Percentiles rank a stretch among this genome's conserved stretches.
Evolutionary conservation across 2,113 vertebrate genomes (phyloP).

Genomic region (Heloderma charlesbogerti): DNA sequence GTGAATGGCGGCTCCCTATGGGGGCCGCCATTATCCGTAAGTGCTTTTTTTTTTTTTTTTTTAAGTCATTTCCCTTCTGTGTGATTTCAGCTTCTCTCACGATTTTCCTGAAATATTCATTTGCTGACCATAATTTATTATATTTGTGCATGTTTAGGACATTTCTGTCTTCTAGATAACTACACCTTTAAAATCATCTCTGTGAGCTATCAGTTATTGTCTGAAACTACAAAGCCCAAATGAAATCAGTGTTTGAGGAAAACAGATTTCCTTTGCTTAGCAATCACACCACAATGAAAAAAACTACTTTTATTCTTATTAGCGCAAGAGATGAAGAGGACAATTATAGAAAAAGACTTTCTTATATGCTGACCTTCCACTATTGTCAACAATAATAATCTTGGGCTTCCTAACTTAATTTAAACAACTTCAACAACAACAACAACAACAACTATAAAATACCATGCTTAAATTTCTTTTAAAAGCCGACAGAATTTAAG

Average conservation of each 20-base stretch:
- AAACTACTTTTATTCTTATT: background rate
- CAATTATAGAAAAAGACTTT: background rate
- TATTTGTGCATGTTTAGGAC: background rate
- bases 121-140: constrained; percentile 19
- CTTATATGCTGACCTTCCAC: background rate
- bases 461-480: background rate
- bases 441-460: background rate
- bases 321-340: background rate
- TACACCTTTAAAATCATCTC: constrained; percentile 19
- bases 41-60: no score
- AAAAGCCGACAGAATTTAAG: background rate
- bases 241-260: background rate
- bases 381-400: background rate
- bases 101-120: background rate
- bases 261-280: background rate
- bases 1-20: no score
- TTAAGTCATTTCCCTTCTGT: background rate
- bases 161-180: background rate
- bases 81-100: background rate
- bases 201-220: background rate
- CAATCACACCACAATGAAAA: constrained; percentile 5
- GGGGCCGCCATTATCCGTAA: no score
- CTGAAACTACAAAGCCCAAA: background rate
- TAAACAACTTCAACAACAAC: background rate
- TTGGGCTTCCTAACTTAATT: background rate